A percentile compares a stretch with the other conserved stretches of the same genome.
phyloP scores from a whole-genome alignment of 2,113 vertebrate genomes.

The Pseudopipra pipra region DNA sequence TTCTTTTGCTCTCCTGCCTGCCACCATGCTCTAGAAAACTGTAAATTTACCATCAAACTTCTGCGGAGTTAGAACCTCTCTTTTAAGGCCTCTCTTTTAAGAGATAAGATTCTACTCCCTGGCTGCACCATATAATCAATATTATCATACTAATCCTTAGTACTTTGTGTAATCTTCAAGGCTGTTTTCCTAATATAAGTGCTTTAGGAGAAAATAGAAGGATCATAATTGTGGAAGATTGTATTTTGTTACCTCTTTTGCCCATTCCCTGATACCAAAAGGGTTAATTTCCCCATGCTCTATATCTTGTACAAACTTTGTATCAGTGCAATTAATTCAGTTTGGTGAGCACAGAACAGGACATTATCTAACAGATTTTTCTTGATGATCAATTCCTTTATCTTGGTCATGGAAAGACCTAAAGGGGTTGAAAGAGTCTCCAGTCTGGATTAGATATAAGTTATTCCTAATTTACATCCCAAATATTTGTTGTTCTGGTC shows the following conservation, averaged over 20 bases:
- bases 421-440: neutral
- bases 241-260: neutral
- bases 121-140: neutral
- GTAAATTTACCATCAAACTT: neutral
- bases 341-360: neutral
- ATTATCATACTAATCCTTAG: neutral
- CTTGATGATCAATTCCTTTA: neutral
- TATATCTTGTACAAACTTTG: neutral
- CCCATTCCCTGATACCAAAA: neutral
- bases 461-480: neutral
- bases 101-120: neutral
- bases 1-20: neutral
- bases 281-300: neutral
- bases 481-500: neutral
- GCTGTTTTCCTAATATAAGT: neutral
- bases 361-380: neutral
- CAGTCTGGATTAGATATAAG: neutral
- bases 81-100: neutral
- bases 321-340: neutral
- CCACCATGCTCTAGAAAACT: neutral
- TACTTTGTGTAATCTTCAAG: neutral
- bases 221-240: neutral
- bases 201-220: neutral
- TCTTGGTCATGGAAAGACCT: neutral
- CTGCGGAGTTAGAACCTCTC: neutral